Base-by-base conservation (phyloP, 37 sponge, comb jelly and placozoan genomes). In the Chondrosia reniformis region DNA sequence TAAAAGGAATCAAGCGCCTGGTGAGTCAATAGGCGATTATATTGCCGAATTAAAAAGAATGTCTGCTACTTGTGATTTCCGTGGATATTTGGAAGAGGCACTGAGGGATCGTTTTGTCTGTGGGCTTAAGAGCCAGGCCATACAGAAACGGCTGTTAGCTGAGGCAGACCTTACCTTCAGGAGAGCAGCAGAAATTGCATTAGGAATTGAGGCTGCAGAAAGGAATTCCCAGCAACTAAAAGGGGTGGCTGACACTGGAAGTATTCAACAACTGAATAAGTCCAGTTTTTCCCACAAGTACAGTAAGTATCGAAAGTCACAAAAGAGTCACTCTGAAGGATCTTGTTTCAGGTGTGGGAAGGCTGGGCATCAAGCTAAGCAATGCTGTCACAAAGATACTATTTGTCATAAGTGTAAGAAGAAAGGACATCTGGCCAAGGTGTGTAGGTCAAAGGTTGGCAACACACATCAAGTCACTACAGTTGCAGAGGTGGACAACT, bases 361-460 rank as follows among this genome's bases (percentile, higher is more conserved):
- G n/a, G 17, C 59, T 4, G 27, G 32, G 15, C 77, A 77, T 42
- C 41, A 4, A 36, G 61, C 38, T 13, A 31, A 37, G 1, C 3
- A 33, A 4, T 77, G 77, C 13, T 17, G 61, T 3, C 33, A 59
- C 21, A 33, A 8, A 25, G 62, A 57, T 77, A 19, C n/a, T 33
- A 25, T 10, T 1, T 77, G 77, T 31, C 57, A 57, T 33, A 4
- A 77, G 10, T 77, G 77, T 42, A 59, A 57, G 24, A 77, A 77
- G 77, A 77, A 77, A 41, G 77, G 77, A 33, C 77, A 77, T 42
- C 7, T 77, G 36, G 77, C 77, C 17, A 12, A 19, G 24, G 77
- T 77, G 19, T 77, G 77, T 36, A 21, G 39, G 19, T 57, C 43
- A 4, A 19, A 49, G 3, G 6, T 34, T 9, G 66, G 36, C 36